Percentiles rank a stretch among this genome's conserved stretches.
phyloP scores from a whole-genome alignment of 2,113 vertebrate species.

The Hippolais icterina region DNA sequence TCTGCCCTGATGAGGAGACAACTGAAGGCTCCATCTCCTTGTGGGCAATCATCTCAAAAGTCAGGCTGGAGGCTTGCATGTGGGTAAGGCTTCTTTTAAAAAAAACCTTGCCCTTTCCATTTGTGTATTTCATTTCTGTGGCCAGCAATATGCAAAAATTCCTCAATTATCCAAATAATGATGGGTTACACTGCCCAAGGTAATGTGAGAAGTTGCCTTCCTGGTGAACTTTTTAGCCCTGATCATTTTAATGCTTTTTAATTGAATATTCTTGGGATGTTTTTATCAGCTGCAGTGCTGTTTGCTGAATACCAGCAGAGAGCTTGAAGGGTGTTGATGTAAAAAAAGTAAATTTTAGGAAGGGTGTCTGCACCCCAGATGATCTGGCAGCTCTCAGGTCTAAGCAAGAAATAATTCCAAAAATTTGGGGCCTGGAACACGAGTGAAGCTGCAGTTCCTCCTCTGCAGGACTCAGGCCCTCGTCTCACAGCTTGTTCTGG shows the following conservation, averaged over 20 bases:
- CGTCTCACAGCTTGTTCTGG: background rate
- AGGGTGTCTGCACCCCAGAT: background rate
- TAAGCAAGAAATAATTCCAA: background rate
- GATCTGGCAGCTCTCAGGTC: background rate
- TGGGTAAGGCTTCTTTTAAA: conserved; percentile 84
- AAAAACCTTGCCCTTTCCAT: background rate
- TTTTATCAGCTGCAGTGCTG: background rate
- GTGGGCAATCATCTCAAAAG: conserved; percentile 98
- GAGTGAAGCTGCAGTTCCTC: background rate
- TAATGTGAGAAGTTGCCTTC: background rate
- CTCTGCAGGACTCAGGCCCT: background rate
- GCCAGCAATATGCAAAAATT: background rate
- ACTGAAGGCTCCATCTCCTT: conserved; percentile 82
- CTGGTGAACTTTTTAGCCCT: background rate
- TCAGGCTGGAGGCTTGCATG: conserved; percentile 98
- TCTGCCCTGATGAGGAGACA: conserved; percentile 84
- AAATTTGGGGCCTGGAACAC: background rate
- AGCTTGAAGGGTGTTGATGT: background rate
- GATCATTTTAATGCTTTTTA: background rate
- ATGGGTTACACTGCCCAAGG: background rate
- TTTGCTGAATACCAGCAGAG: background rate
- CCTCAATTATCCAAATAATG: background rate
- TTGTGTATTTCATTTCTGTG: rapidly evolving
- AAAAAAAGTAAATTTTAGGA: background rate
- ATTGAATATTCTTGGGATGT: background rate